phyloP scores from a whole-genome alignment of 1,140 invertebrate genomes.

The Ectropis grisescens region DNA sequence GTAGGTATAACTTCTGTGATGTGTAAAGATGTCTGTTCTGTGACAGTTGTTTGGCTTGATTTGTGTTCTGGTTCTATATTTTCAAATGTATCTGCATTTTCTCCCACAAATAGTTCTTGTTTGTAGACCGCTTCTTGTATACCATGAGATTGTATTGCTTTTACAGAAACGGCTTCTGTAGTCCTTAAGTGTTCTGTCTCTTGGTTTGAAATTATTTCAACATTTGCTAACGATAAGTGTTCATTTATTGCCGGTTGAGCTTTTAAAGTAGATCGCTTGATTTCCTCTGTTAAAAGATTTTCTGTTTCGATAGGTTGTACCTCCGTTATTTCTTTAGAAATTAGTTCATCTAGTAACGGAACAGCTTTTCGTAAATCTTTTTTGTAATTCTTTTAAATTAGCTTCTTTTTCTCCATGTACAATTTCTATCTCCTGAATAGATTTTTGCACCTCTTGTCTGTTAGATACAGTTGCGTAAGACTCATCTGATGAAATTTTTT shows the following conservation, averaged over 20 bases:
- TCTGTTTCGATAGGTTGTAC: constrained; percentile 30
- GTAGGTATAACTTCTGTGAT: constrained; percentile 31
- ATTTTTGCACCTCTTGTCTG: no score
- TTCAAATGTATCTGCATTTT: constrained; percentile 22
- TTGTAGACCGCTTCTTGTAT: constrained; percentile 31
- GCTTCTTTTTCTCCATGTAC: constrained; percentile 32
- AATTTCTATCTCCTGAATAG: constrained; percentile 28
- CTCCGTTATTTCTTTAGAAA: constrained; percentile 30
- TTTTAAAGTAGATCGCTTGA: no score
- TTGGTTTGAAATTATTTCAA: constrained; percentile 28
- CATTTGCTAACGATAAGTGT: constrained; percentile 27
- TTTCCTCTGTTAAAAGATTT: no score
- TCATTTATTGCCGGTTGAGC: constrained; percentile 22
- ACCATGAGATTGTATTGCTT: constrained; percentile 20
- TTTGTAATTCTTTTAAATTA: constrained; percentile 8
- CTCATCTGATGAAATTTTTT: no score
- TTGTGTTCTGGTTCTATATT: constrained; percentile 6
- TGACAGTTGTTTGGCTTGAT: constrained; percentile 14
- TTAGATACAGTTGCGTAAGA: no score
- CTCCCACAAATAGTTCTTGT: constrained; percentile 29
- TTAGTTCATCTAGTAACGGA: constrained; percentile 18
- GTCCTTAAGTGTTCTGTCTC: constrained; percentile 23
- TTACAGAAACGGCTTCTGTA: constrained; percentile 7
- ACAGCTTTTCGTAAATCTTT: constrained; percentile 17
- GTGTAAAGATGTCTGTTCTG: constrained; percentile 31